These are phyloP conservation scores for Palloptera scutellata DNA, from an alignment of 2,888 invertebrate genomes.

Conservation along the genomic window DNA sequence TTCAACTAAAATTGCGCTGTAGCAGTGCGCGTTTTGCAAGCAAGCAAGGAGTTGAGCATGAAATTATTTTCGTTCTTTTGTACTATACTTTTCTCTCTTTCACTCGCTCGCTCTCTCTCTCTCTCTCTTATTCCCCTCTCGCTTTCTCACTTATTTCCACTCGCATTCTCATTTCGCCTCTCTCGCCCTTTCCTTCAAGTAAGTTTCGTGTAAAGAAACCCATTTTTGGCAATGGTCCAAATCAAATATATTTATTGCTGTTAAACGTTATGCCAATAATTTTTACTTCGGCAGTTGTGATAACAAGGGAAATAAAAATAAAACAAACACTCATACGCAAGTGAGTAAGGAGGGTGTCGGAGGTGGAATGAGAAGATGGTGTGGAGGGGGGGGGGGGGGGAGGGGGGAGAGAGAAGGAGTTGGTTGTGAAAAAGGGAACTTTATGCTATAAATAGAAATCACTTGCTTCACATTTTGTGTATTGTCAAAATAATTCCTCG, in stretches of 20 bases:
- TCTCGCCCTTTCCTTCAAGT: background rate
- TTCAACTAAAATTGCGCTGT: constrained; percentile 27
- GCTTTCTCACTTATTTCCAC: background rate
- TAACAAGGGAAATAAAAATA: background rate
- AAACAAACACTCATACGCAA: background rate
- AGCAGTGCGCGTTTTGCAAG: background rate
- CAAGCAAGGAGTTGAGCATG: background rate
- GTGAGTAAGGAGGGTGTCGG: too few relatives aligned
- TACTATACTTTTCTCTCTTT: too few relatives aligned
- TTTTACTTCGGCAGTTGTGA: constrained; percentile 33
- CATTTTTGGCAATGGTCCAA: constrained; percentile 47
- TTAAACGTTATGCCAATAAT: constrained; percentile 60
- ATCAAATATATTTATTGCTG: constrained; percentile 61
- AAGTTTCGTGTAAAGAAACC: background rate
- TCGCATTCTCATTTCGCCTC: background rate
- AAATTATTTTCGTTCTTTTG: background rate
- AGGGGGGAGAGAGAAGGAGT: too few relatives aligned
- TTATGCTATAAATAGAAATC: constrained; percentile 23
- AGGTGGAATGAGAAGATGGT: too few relatives aligned
- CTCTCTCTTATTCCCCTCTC: background rate
- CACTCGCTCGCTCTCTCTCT: too few relatives aligned
- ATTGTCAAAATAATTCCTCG: too few relatives aligned
- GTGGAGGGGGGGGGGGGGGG: too few relatives aligned
- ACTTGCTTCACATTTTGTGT: constrained; percentile 26
- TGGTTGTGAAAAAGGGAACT: too few relatives aligned